Conservation (phyloP, 37 sponge, comb jelly and placozoan species). For the Ianthella basta region DNA sequence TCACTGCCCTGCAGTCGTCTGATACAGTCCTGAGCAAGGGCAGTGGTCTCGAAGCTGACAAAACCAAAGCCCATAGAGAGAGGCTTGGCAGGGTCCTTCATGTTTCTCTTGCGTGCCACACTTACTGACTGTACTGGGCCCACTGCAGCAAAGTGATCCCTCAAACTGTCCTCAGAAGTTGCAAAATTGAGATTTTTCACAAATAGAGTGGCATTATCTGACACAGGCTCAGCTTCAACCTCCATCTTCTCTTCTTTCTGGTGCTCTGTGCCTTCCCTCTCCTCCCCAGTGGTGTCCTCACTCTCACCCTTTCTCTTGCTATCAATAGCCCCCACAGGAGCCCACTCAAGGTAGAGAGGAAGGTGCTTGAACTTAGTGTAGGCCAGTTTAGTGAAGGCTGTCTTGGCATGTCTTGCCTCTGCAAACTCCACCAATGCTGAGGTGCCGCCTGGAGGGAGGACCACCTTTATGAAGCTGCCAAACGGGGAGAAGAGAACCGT, state of each 20-base stretch:
- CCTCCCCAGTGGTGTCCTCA: not conserved
- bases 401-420: slow-evolving; percentile 69
- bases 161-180: slow-evolving; percentile 70
- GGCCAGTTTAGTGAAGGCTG: slow-evolving; percentile 82
- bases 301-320: slow-evolving; percentile 25
- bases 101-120: slow-evolving; percentile 60
- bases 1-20: slow-evolving; percentile 70
- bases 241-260: slow-evolving; percentile 9
- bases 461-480: slow-evolving; percentile 69
- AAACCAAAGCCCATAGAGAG: slow-evolving; percentile 98
- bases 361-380: slow-evolving; percentile 91
- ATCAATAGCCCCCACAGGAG: slow-evolving; percentile 70
- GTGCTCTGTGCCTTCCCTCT: not conserved
- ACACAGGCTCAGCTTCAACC: not conserved
- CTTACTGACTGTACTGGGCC: slow-evolving; percentile 29
- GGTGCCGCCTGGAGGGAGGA: slow-evolving; percentile 91
- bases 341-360: slow-evolving; percentile 98
- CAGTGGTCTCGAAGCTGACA: slow-evolving; percentile 68
- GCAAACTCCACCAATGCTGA: slow-evolving; percentile 90
- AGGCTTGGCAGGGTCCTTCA: slow-evolving; percentile 55
- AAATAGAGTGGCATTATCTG: slow-evolving; percentile 73
- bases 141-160: slow-evolving; percentile 52
- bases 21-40: slow-evolving; percentile 75
- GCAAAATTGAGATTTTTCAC: slow-evolving; percentile 96
- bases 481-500: slow-evolving; percentile 74